Evolutionary conservation across 1,140 invertebrate genomes (phyloP).

Genomic region (Ceratitis capitata): DNA sequence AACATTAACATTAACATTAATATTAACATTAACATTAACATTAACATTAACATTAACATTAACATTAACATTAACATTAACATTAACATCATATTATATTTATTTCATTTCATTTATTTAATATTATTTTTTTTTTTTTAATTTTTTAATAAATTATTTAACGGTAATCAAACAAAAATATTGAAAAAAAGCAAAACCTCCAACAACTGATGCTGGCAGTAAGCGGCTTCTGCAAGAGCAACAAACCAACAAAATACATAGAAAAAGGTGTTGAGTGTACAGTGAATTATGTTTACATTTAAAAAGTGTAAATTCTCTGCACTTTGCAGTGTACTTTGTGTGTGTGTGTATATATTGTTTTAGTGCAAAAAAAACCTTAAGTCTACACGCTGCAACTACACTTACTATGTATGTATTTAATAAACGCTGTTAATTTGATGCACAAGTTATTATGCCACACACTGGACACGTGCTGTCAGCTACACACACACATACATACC

Average conservation of each 20-base stretch:
- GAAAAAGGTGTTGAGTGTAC: background rate
- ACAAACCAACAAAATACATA: background rate
- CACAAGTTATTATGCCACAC: background rate
- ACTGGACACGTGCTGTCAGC: background rate
- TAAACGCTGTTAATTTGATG: slow-evolving; percentile 3
- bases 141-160: no score
- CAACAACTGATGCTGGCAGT: background rate
- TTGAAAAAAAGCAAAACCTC: no score
- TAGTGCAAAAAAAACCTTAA: background rate
- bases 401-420: background rate
- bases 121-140: no score
- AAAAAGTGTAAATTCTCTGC: background rate
- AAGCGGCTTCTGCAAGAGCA: background rate
- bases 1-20: no score
- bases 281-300: background rate
- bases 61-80: no score
- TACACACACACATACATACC: background rate
- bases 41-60: no score
- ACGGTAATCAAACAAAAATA: no score
- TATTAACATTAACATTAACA: no score
- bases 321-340: background rate
- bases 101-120: no score
- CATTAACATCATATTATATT: no score
- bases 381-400: background rate
- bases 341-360: background rate